Conservation (phyloP, 2,113 vertebrate genomes). For the Verasper variegatus region DNA sequence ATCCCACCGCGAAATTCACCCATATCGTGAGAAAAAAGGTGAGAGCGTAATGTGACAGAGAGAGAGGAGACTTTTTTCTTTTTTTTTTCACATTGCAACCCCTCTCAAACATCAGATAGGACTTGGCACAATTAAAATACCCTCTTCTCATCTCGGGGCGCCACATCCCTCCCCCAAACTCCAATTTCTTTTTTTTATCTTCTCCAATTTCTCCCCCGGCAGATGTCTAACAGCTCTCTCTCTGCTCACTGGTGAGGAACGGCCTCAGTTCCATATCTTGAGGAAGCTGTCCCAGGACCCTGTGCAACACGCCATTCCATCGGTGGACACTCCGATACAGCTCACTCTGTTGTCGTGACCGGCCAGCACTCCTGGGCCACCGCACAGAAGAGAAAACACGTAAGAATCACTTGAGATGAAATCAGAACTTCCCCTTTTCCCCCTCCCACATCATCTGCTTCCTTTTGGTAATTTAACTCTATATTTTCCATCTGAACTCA, state of each 20-base stretch:
- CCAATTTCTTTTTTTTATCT: conserved; percentile 42
- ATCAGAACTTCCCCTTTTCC: not conserved
- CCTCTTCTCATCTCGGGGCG: conserved; percentile 52
- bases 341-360: conserved; percentile 98
- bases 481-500: conserved; percentile 68
- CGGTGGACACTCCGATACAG: conserved; percentile 92
- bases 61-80: conserved; percentile 33
- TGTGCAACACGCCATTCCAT: conserved; percentile 96
- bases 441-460: not conserved
- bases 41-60: conserved; percentile 42
- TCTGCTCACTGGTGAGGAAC: conserved; percentile 23
- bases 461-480: not conserved
- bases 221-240: conserved; percentile 31
- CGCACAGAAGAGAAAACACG: not conserved
- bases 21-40: conserved; percentile 54
- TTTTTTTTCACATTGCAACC: conserved; percentile 44
- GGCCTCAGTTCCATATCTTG: conserved; percentile 95
- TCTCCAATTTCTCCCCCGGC: conserved; percentile 34
- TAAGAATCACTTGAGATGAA: not conserved
- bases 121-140: conserved; percentile 78
- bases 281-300: conserved; percentile 99
- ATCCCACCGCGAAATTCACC: conserved; percentile 31
- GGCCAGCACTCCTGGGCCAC: conserved; percentile 87
- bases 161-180: conserved; percentile 46
- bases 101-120: conserved; percentile 61